Evolutionary conservation across 1,140 invertebrate species (phyloP).

Genomic region (Atta texana): DNA sequence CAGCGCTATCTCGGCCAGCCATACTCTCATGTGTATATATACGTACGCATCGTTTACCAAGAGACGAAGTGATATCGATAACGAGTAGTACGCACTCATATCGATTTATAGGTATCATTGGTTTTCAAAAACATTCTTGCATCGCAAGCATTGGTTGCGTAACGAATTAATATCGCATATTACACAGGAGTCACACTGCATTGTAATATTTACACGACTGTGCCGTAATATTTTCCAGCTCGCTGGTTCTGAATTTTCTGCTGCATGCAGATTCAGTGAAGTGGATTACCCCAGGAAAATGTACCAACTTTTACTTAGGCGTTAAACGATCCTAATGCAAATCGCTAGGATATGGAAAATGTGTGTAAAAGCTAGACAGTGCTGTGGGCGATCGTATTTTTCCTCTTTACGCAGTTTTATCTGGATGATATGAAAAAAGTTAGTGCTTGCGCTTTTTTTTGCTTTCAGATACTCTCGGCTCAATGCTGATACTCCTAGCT

Average conservation of each 20-base stretch:
- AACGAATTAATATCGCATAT: constrained; percentile 47
- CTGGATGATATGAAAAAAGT: constrained; percentile 58
- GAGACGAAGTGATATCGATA: constrained; percentile 57
- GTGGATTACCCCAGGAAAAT: constrained; percentile 44
- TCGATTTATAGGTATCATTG: constrained; percentile 28
- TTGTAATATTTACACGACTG: constrained; percentile 26
- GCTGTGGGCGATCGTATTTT: constrained; percentile 12
- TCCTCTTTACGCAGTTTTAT: constrained; percentile 46
- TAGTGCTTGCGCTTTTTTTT: constrained; percentile 25
- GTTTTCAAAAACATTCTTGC: constrained; percentile 9
- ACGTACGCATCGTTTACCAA: constrained; percentile 61
- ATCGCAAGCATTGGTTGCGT: constrained; percentile 20
- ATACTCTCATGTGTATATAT: constrained; percentile 45
- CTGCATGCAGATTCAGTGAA: constrained; percentile 41
- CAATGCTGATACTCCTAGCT: constrained; percentile 12
- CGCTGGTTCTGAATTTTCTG: constrained; percentile 16
- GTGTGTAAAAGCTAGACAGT: constrained; percentile 44
- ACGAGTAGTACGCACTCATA: constrained; percentile 54
- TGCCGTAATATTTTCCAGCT: background rate
- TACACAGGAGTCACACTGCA: constrained; percentile 25
- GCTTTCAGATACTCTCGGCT: constrained; percentile 28
- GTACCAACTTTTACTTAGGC: constrained; percentile 53
- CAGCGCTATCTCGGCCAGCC: constrained; percentile 61
- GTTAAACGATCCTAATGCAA: constrained; percentile 61
- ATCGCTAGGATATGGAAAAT: constrained; percentile 48